Base-by-base conservation (phyloP, 2,888 invertebrate species). In the Ptilodon capucinus region DNA sequence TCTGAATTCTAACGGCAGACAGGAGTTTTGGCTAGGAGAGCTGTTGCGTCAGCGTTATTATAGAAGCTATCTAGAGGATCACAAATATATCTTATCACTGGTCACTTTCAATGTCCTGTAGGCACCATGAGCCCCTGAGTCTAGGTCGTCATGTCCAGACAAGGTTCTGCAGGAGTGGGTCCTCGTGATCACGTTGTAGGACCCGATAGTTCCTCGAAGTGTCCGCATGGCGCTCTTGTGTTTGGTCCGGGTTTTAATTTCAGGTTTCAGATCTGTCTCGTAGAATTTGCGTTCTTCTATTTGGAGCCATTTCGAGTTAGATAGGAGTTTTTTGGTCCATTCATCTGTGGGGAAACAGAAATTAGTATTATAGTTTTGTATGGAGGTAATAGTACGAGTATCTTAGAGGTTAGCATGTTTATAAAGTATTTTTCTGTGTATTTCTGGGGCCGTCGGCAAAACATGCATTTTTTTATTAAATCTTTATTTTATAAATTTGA, bases 281-380 rank as follows among this genome's bases (percentile, higher is more conserved):
- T 87, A 89, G 60, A 78, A 89, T 44, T 74, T 81, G 4, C 81
- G 69, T 38, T 95, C 95, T 72, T 95, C 95, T 19, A 90, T 90
- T 68, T 93, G 91, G 60, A 95, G 94, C 95, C 95, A 95, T 45
- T 94, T 93, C 19, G 92, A 91, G 69, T 94, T 94, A 25, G 80
- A 93, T 41, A 94, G 92, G 4, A 95, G 78, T 64, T 94, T 95
- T 64, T 95, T 93, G 53, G 94, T 92, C 95, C 95, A 95, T 72
- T 92, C 90, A 38, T 94, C 95, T 91, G 84, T 43, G 60, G 64
- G 4, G 28, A 9, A 28, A 28, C 6, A 3, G 21, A 25, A 9
- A 3, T 25, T 25, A 7, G 3, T 8, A 25, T 3, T 1, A 8
- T 25, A 2, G 8, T 9, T 9, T 9, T 25, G 11, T 25, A 11